Evolutionary conservation across 2,113 vertebrate species (phyloP).

Genomic region (Oncorhynchus masou): DNA sequence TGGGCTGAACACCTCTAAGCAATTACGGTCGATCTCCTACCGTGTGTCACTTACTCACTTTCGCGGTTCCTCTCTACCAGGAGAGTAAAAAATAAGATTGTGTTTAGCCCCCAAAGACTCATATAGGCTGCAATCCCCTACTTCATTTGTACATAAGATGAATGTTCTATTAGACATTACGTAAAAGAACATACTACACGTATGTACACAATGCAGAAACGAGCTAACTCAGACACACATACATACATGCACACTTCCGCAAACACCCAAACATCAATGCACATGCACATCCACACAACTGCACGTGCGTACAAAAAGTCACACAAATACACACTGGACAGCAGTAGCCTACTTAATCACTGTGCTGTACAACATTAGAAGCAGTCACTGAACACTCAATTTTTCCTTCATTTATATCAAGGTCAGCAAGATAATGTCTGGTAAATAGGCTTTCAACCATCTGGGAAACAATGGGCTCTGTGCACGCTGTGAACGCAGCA

Average conservation of each 20-base stretch:
- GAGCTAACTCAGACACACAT: neutral
- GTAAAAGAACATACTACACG: neutral
- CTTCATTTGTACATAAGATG: constrained; percentile 31
- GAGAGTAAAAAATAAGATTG: constrained; percentile 33
- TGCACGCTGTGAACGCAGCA: neutral
- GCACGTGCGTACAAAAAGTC: constrained; percentile 12
- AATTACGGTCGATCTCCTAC: constrained; percentile 53
- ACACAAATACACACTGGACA: constrained; percentile 17
- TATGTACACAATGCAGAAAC: neutral
- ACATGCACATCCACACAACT: neutral
- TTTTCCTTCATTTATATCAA: constrained; percentile 22
- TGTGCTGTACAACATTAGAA: neutral
- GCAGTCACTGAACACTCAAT: constrained; percentile 18
- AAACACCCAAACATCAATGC: neutral
- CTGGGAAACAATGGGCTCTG: neutral
- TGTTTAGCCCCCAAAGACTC: constrained; percentile 34
- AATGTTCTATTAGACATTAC: constrained; percentile 9
- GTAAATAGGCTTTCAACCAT: constrained; percentile 11
- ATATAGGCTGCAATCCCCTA: constrained; percentile 32
- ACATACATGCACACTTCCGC: neutral
- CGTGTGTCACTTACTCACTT: constrained; percentile 35
- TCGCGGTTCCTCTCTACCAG: constrained; percentile 42
- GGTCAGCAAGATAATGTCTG: constrained; percentile 28
- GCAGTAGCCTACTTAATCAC: neutral
- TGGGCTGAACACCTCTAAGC: constrained; percentile 45